phyloP scores from a whole-genome alignment of 1,140 invertebrate species.

The Mya arenaria region DNA sequence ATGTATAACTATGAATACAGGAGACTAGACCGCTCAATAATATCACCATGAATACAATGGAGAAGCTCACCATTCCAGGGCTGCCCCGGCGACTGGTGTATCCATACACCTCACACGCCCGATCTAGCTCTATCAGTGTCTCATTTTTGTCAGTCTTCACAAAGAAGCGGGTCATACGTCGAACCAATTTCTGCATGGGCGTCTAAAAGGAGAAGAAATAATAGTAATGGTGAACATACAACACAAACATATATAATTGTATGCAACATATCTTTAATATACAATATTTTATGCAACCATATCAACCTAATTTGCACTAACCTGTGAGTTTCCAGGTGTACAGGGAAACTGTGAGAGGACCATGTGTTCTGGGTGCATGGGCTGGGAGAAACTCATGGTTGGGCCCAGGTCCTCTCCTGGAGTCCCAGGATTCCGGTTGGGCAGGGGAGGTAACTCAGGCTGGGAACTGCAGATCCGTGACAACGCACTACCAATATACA shows the following conservation, averaged over 20 bases:
- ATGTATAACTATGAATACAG: no score
- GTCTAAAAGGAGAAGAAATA: constrained; percentile 81
- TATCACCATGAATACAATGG: no score
- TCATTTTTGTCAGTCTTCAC: constrained; percentile 86
- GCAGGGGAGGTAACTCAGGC: constrained; percentile 74
- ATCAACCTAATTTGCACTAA: constrained; percentile 27
- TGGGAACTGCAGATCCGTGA: constrained; percentile 75
- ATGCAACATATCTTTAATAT: neutral
- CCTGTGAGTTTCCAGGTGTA: constrained; percentile 83
- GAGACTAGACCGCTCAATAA: no score
- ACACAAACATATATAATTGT: neutral
- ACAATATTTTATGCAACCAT: neutral
- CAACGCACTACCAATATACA: constrained; percentile 58
- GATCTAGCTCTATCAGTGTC: constrained; percentile 85
- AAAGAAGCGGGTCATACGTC: constrained; percentile 96
- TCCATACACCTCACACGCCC: constrained; percentile 85
- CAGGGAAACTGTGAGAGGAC: constrained; percentile 88
- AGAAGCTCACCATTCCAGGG: constrained; percentile 73
- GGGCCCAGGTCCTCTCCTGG: constrained; percentile 53
- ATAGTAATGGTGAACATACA: no score
- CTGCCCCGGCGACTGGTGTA: constrained; percentile 80
- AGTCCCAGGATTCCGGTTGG: neutral
- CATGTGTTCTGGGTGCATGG: constrained; percentile 91
- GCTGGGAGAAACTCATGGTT: constrained; percentile 92
- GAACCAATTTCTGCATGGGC: constrained; percentile 90